Base-by-base conservation (phyloP, 2,797 vertebrate genomes). In the Leptoclinus maculatus region DNA sequence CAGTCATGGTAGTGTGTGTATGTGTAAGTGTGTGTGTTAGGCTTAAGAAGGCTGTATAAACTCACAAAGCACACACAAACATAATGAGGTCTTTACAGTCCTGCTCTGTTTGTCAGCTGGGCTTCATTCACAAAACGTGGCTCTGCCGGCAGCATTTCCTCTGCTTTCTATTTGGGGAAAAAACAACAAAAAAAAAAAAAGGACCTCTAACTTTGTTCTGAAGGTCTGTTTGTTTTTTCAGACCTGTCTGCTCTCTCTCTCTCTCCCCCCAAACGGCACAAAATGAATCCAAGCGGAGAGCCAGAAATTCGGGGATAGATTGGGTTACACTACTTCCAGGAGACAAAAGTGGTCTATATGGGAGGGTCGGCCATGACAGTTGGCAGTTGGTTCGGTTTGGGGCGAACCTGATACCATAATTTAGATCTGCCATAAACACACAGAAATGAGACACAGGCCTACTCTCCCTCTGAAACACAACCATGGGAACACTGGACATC, bases 401-500 rank as follows among this genome's bases (percentile, higher is more conserved):
- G 86, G 83, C 39, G 87, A 94, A 95, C 87, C 78, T 78, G 92
- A 94, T 94, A 92, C 91, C 91, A 83, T 95, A 90, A 93, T 95
- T 95, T 94, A 92, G 90, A 91, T 87, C 83, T 85, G 88, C 87
- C 85, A 86, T 95, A 95, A 95, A 94, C 94, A 94, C 75, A 62
- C 23, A 71, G 83, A 94, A 91, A 94, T 93, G 83, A 94, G 88
- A 89, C 85, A 54, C 93, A 94, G 93, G 65, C 90, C 79, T 64
- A 1, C 74, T 66, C 83, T 86, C 72, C 56, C 78, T 89, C 79
- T 89, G 90, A 90, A 90, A 91, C 64, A 76, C 82, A 80, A 63
- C 76, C 82, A 83, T 91, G 89, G 88, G 91, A 94, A 94, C 84
- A 79, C 66, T 8, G 54, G 68, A 75, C 51, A n/a, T 71, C 57